Percentiles rank a stretch among this genome's conserved stretches.
phyloP scores from a whole-genome alignment of 2,888 invertebrate species.

The Plemyria rubiginata region DNA sequence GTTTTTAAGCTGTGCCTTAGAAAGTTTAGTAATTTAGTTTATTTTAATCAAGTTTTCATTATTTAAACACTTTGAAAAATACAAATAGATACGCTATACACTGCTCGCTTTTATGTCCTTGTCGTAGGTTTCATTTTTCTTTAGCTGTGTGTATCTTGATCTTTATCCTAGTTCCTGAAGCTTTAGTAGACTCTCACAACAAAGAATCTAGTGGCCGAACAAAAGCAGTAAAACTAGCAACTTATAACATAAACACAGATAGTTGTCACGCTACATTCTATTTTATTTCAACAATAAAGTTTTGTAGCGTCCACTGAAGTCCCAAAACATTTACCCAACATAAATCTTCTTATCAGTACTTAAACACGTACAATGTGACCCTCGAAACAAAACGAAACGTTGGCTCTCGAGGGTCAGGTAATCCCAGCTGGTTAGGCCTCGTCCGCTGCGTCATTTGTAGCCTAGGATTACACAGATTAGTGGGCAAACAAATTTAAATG shows the following conservation, averaged over 20 bases:
- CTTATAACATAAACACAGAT: background rate
- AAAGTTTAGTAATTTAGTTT: too few relatives aligned
- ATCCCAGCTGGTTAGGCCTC: slow-evolving; percentile 36
- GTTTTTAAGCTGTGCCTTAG: too few relatives aligned
- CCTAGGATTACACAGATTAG: slow-evolving; percentile 43
- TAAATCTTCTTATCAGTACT: slow-evolving; percentile 45
- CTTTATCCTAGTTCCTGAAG: background rate
- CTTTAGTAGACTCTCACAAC: background rate
- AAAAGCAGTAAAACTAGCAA: slow-evolving; percentile 1
- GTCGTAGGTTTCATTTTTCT: too few relatives aligned
- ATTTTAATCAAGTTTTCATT: too few relatives aligned
- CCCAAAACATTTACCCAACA: slow-evolving; percentile 26
- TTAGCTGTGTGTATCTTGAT: too few relatives aligned
- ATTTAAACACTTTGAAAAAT: too few relatives aligned
- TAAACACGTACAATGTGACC: slow-evolving; percentile 41
- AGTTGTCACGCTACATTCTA: slow-evolving; percentile 1
- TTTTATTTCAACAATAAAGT: slow-evolving; percentile 19
- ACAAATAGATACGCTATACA: too few relatives aligned
- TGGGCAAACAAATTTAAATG: slow-evolving; percentile 35
- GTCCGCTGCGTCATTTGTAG: slow-evolving; percentile 40
- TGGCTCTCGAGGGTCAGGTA: slow-evolving; percentile 31
- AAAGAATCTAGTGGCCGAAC: background rate
- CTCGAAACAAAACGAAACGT: slow-evolving; percentile 34
- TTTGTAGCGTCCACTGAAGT: slow-evolving; percentile 17
- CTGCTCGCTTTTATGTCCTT: too few relatives aligned